Percentiles rank a stretch among this genome's conserved stretches.
Evolutionary conservation across 2,888 invertebrate genomes (phyloP).

Genomic region (Erebia palarica): DNA sequence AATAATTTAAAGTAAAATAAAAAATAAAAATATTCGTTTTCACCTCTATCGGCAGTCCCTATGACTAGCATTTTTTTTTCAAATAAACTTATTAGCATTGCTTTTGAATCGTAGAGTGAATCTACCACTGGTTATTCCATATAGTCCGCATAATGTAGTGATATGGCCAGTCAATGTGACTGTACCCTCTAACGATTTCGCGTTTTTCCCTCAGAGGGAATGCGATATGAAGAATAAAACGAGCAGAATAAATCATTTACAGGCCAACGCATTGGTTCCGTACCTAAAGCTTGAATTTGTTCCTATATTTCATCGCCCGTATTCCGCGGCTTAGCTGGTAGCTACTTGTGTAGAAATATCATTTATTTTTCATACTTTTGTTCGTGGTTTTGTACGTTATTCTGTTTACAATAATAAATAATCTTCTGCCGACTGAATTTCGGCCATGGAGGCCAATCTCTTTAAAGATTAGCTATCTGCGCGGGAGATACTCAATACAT

Average conservation of each 20-base stretch:
- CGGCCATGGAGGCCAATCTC: too few species aligned
- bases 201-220: slow-evolving; percentile 45
- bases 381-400: slow-evolving; percentile 11
- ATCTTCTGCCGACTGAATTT: too few species aligned
- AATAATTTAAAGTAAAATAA: too few species aligned
- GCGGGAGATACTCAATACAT: too few species aligned
- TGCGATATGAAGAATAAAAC: slow-evolving; percentile 50
- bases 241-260: slow-evolving; percentile 52
- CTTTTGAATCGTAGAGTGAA: too few species aligned
- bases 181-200: slow-evolving; percentile 32
- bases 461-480: too few species aligned
- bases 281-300: slow-evolving; percentile 38
- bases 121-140: too few species aligned
- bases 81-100: too few species aligned
- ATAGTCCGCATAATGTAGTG: too few species aligned
- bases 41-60: too few species aligned
- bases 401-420: slow-evolving; percentile 3
- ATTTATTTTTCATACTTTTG: slow-evolving; percentile 36
- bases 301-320: slow-evolving; percentile 38
- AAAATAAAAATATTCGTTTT: too few species aligned
- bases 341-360: slow-evolving; percentile 32
- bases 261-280: slow-evolving; percentile 48
- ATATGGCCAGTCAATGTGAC: slow-evolving; percentile 15
- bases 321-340: slow-evolving; percentile 35
- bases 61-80: too few species aligned